Evolutionary conservation across 2,797 vertebrate genomes (phyloP).

Genomic region (Pristis pectinata): DNA sequence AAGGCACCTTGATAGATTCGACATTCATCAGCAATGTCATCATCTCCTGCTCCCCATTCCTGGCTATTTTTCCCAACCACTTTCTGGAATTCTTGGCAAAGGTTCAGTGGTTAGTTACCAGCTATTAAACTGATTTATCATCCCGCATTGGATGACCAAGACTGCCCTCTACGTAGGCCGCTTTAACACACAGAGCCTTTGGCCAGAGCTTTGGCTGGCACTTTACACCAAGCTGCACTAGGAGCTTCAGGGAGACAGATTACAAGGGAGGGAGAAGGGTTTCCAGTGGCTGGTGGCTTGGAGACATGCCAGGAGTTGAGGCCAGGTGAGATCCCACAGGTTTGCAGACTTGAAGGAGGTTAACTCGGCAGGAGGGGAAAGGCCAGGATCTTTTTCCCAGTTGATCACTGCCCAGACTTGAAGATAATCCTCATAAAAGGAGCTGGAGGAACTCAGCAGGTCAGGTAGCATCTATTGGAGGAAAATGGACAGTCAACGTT

Average conservation of each 20-base stretch:
- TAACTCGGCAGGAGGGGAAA: neutral
- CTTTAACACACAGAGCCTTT: neutral
- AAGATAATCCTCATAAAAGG: neutral
- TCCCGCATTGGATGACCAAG: neutral
- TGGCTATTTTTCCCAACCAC: neutral
- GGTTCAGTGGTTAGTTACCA: neutral
- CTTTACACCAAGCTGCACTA: no score
- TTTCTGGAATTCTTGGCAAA: neutral
- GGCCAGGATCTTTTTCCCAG: neutral
- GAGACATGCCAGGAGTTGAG: no score
- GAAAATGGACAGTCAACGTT: no score
- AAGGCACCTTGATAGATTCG: neutral
- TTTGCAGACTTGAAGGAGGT: neutral
- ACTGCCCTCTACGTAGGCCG: neutral
- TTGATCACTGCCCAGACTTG: neutral
- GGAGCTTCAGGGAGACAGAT: no score
- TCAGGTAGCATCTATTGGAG: no score
- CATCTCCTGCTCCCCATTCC: neutral
- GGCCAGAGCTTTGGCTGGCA: no score
- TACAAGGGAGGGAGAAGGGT: no score
- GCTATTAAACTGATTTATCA: slow-evolving; percentile 4
- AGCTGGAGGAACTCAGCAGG: no score
- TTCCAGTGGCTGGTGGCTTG: no score
- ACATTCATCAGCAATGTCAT: neutral
- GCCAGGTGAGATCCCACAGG: no score